Evolutionary conservation across 2,113 vertebrate genomes (phyloP), one percentile per base, ranked within the genome.

Genomic region (Murina feae): DNA sequence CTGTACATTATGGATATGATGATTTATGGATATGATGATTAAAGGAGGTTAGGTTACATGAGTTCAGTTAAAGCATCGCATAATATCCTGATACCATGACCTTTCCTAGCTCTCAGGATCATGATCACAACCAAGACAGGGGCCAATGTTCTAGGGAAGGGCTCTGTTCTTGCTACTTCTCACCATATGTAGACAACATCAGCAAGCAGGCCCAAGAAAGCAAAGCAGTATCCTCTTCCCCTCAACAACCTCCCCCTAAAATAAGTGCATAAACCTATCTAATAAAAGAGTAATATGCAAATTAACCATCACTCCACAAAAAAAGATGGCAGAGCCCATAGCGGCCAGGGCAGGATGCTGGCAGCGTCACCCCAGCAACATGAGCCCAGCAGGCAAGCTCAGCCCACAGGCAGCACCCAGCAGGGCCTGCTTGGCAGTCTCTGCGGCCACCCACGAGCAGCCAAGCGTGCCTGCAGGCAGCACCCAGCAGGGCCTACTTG

Each of bases 151-250:
- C 10, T 16, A 11, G 7, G 5, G 39, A 37, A 60, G 12, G 21
- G 44, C 18, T 71, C 44, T 90, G 68, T 21, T 63, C 53, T 69
- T 32, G 39, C 3, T 28, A 17, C 32, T 55, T 86, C 12, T 42
- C 37, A 23, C 23, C 2, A 9, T 1, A 14, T 21, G 5, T 4
- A 32, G n/a, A 75, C 35, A 49, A 42, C 32, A 30, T 49, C 11
- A 69, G 58, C 35, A 35, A 25, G 21, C 23, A 71, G 51, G 4
- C 23, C 55, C 30, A 35, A 47, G 35, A 55, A 66, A 49, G 32
- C 23, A 78, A 8, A 0, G 1, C 4, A 12, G 53, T 9, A 28
- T n/a, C 2, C 18, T 35, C 9, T 35, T 23, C 9, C 16, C 9
- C 20, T 78, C 35, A 13, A 1, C 2, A 35, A 2, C 7, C 39